These are phyloP conservation scores for Nomia melanderi DNA, from an alignment of 1,140 invertebrate genomes.

Conservation along the genomic window DNA sequence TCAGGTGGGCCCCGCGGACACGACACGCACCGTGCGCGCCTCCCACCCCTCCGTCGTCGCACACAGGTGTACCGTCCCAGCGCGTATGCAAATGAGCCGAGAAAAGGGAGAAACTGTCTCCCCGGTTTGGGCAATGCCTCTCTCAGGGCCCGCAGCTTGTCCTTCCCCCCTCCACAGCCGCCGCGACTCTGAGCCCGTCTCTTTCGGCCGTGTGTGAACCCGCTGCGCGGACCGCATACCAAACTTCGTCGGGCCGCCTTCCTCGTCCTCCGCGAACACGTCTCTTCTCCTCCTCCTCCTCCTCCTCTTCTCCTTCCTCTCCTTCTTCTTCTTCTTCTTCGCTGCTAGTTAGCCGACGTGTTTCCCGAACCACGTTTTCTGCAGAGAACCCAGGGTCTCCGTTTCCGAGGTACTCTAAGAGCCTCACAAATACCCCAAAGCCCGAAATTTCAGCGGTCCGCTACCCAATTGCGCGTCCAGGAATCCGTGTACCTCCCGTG, in stretches of 20 bases:
- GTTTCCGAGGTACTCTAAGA: not conserved
- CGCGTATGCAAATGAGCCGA: constrained; percentile 15
- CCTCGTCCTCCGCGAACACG: not conserved
- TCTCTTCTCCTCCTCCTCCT: not conserved
- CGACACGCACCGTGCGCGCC: constrained; percentile 29
- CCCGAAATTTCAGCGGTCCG: not conserved
- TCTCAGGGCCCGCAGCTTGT: constrained; percentile 25
- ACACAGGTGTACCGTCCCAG: constrained; percentile 55
- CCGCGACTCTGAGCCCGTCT: constrained; percentile 11
- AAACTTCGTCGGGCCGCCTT: constrained; percentile 62
- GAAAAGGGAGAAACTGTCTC: constrained; percentile 61
- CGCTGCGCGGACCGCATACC: constrained; percentile 75
- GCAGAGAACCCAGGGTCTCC: no score
- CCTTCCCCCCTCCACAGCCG: constrained; percentile 13
- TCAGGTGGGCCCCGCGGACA: constrained; percentile 29
- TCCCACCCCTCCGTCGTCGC: not conserved
- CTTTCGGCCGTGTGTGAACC: constrained; percentile 74
- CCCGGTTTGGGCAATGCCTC: constrained; percentile 70
- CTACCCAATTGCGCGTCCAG: no score
- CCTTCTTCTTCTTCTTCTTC: constrained; percentile 22
- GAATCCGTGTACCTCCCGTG: no score
- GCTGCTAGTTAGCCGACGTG: constrained; percentile 50
- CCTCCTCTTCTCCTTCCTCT: not conserved
- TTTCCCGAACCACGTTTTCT: constrained; percentile 56
- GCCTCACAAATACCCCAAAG: not conserved